A percentile compares a stretch with the other conserved stretches of the same genome.
phyloP scores from a whole-genome alignment of 2,888 invertebrate genomes.

The Reticulitermes lucifugus region DNA sequence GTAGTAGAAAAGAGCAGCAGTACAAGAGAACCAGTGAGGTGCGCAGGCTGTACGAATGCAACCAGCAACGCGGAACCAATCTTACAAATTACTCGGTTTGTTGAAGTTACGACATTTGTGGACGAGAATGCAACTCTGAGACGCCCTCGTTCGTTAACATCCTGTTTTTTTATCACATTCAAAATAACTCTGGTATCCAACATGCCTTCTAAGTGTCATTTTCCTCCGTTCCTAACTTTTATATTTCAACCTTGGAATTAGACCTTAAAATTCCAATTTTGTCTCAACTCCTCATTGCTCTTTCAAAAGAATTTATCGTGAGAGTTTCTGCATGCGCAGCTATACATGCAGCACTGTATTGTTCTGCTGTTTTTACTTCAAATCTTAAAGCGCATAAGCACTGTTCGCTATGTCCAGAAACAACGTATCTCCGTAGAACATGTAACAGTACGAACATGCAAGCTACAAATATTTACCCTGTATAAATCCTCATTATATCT shows the following conservation, averaged over 20 bases:
- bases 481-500: background rate
- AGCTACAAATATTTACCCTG: background rate
- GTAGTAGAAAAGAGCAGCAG: background rate
- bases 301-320: constrained; percentile 23
- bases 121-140: background rate
- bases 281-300: constrained; percentile 15
- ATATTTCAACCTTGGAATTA: constrained; percentile 22
- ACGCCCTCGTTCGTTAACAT: background rate
- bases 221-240: constrained; percentile 10
- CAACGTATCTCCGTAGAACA: background rate
- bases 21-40: constrained; percentile 2
- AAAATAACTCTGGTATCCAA: background rate
- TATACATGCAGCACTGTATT: constrained; percentile 28
- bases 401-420: background rate
- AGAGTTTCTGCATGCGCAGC: constrained; percentile 3
- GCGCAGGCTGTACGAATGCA: background rate
- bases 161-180: background rate
- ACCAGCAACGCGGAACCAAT: constrained; percentile 48
- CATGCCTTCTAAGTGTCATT: constrained; percentile 34
- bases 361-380: constrained; percentile 1
- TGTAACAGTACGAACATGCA: background rate
- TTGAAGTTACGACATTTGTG: constrained; percentile 27
- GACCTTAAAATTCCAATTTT: constrained; percentile 35
- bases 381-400: background rate
- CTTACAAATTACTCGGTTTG: constrained; percentile 50